Conservation (phyloP, 2,888 invertebrate species). For the Rapana venosa region DNA sequence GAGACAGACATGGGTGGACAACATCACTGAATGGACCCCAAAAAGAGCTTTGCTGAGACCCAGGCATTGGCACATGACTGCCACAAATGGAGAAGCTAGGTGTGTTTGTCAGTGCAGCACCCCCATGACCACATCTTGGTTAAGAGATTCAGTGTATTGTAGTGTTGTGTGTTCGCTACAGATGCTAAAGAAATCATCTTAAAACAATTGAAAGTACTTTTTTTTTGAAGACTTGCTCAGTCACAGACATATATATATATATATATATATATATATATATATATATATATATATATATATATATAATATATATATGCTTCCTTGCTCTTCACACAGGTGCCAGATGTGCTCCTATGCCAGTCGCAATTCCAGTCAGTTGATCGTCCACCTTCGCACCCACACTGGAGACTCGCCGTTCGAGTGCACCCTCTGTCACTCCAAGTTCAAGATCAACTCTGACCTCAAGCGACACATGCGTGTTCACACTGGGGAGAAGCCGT, state of each 20-base stretch:
- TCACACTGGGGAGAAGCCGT: constrained; percentile 54
- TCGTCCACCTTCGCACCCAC: constrained; percentile 58
- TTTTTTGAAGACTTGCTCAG: not conserved
- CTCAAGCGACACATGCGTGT: constrained; percentile 51
- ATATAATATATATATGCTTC: not conserved
- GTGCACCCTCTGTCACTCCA: constrained; percentile 45
- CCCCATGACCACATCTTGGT: too few species aligned
- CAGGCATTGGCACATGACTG: too few species aligned
- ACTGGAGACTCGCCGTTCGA: constrained; percentile 52
- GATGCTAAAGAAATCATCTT: too few species aligned
- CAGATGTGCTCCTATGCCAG: constrained; percentile 80
- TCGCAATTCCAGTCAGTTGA: constrained; percentile 79
- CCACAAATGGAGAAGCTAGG: too few species aligned
- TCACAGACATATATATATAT: not conserved
- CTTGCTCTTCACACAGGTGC: constrained; percentile 75
- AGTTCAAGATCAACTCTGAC: constrained; percentile 53
- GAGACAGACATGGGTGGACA: too few species aligned
- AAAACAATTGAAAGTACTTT: too few species aligned
- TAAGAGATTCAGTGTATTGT: too few species aligned
- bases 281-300: not conserved
- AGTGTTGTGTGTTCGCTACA: too few species aligned
- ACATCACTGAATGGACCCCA: too few species aligned
- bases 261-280: not conserved
- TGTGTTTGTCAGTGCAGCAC: too few species aligned
- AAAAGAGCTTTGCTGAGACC: too few species aligned